Conservation (phyloP, 2,888 invertebrate genomes). For the Seladonia tumulorum region DNA sequence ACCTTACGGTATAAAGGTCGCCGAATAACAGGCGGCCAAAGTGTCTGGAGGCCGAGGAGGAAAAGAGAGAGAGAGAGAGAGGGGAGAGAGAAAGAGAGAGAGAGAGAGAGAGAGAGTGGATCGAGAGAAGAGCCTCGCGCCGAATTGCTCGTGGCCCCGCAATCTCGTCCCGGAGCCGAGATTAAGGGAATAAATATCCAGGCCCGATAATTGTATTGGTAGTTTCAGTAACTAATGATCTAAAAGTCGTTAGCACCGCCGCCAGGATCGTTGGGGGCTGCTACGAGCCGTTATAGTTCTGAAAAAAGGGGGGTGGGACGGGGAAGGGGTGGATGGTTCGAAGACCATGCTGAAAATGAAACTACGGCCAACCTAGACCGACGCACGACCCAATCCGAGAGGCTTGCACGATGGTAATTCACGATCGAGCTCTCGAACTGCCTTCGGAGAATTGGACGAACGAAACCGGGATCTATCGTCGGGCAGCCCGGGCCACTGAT, state of each 20-base stretch:
- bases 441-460: conserved; percentile 57
- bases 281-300: conserved; percentile 70
- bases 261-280: conserved; percentile 71
- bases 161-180: conserved; percentile 77
- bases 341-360: conserved; percentile 73
- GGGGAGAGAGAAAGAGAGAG: neutral
- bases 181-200: conserved; percentile 83
- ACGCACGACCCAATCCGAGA: conserved; percentile 75
- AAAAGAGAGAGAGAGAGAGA: neutral
- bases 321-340: conserved; percentile 22
- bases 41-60: conserved; percentile 21
- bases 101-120: neutral
- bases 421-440: conserved; percentile 64
- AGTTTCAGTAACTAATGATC: conserved; percentile 84
- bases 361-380: conserved; percentile 70
- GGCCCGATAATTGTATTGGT: conserved; percentile 83
- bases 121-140: conserved; percentile 53
- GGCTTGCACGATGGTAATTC: conserved; percentile 76
- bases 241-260: conserved; percentile 82
- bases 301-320: neutral
- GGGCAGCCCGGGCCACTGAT: conserved; percentile 20
- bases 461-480: conserved; percentile 57
- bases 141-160: conserved; percentile 76
- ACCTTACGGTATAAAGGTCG: conserved; percentile 56
- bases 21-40: conserved; percentile 36